Evolutionary conservation across 2,113 vertebrate genomes (phyloP), one percentile per base, ranked within the genome.

Genomic region (Catharus minimus): DNA sequence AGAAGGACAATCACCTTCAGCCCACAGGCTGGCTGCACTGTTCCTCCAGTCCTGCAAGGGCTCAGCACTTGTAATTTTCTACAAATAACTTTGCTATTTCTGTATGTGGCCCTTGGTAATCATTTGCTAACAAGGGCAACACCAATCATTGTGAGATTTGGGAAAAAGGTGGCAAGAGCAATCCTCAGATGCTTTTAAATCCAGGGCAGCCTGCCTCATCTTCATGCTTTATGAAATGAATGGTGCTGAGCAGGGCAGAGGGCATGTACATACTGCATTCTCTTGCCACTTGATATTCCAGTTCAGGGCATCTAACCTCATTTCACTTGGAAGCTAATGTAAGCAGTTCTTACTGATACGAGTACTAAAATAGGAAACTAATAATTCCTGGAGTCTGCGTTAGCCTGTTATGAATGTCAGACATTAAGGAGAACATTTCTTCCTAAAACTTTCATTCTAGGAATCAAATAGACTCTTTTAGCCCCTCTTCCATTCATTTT

Each of bases 331-430:
- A 90, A 88, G 67, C 65, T 84, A 84, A 88, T 89, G 90, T 91
- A 92, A 95, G 85, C 93, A 66, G 62, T 96, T 94, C 83, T 86
- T 86, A 60, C 79, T 93, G 82, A 57, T 90, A 67, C 0, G 14
- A 90, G 43, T 55, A 57, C 86, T 93, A 82, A 95, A 96, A 95
- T 78, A 96, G 90, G 89, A 96, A 96, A 85, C 52, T 52, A 93
- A 53, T 94, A 93, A 93, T 89, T 92, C 73, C 83, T 79, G 89
- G 86, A 93, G 72, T 95, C 88, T 92, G 47, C 26, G 62, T 47
- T 91, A 89, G 65, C 69, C 71, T 79, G 38, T 91, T 92, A 81
- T 47, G 52, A 82, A 83, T 76, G 74, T 88, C 91, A 93, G 73
- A 87, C 32, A 38, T 64, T 90, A 84, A 86, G 89, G 61, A 76